A percentile compares a stretch with the other conserved stretches of the same genome.
phyloP scores from a whole-genome alignment of 2,113 vertebrate genomes.

The Vidua macroura region DNA sequence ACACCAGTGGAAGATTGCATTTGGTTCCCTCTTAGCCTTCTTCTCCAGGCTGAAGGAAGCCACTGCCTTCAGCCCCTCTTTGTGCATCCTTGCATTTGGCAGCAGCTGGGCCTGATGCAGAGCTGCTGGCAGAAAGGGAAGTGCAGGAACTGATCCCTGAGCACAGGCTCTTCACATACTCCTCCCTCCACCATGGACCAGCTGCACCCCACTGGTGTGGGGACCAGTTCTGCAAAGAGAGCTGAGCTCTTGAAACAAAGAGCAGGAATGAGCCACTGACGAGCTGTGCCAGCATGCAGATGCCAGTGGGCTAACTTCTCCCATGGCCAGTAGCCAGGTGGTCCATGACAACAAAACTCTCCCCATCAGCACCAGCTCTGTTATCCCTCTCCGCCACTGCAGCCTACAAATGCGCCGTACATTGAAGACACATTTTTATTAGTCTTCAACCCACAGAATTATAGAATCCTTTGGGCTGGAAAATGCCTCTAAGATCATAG shows the following conservation, averaged over 20 bases:
- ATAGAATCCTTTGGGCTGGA: background rate
- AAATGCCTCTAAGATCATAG: background rate
- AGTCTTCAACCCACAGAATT: background rate
- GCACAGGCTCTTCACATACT: fast-evolving
- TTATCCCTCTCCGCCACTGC: fast-evolving
- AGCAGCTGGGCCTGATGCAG: background rate
- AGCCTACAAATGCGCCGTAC: background rate
- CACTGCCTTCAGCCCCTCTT: background rate
- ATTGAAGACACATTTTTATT: background rate
- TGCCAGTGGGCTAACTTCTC: background rate
- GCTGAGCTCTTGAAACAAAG: background rate
- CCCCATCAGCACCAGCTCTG: background rate
- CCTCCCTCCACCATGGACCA: background rate
- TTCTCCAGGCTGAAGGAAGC: background rate
- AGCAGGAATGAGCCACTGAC: fast-evolving
- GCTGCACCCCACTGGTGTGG: too few species aligned
- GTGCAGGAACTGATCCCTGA: background rate
- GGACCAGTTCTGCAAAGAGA: background rate
- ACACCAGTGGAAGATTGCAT: background rate
- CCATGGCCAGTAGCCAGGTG: background rate
- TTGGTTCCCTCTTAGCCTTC: background rate
- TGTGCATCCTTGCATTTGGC: background rate
- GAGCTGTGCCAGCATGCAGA: background rate
- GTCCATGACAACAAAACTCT: background rate
- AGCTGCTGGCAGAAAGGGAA: background rate